Evolutionary conservation across 1,140 invertebrate genomes (phyloP), one percentile per base, ranked within the genome.

Genomic region (Oppia nitens): DNA sequence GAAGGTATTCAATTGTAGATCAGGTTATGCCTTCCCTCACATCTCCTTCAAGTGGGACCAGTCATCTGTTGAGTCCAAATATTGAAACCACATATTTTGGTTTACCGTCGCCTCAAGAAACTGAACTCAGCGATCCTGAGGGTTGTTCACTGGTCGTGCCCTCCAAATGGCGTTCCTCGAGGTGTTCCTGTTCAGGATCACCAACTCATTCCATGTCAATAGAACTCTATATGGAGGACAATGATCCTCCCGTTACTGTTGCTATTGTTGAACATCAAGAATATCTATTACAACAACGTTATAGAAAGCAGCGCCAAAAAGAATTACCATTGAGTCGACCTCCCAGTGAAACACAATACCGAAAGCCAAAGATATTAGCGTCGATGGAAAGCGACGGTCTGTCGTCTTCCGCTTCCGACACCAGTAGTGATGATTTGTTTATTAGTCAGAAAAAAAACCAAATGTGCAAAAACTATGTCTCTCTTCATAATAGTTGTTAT

Each of bases 361-460:
- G 45, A n/a, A 25, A 21, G 17, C 25, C 57, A 25, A 61, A 61
- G 24, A 40, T 59, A 11, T 55, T 67, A 29, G 66, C 66, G 2
- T 67, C 66, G 24, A 63, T 67, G 56, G 66, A 67, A 47, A 66
- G 64, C 50, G 65, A 66, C 51, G 65, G 64, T 24, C 28, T 67
- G 1, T 67, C 65, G 21, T 61, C 61, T 2, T 23, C 60, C 1
- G 25, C 12, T 20, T 32, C 58, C 26, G 56, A 55, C n/a, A 49
- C 51, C 6, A 40, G 32, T 40, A 40, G 32, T 40, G 32, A 40
- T 40, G 32, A 40, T 40, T 9, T 40, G 32, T 40, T 40, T 6
- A 9, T 40, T 17, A 40, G 32, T 40, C 32, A 40, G 17, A 40
- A 40, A 40, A 40, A 6, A 17, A 6, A 40, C 17, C 32, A 40